Evolutionary conservation across 37 sponge, comb jelly and placozoan genomes (phyloP).

Genomic region (Theonella swinhoei): DNA sequence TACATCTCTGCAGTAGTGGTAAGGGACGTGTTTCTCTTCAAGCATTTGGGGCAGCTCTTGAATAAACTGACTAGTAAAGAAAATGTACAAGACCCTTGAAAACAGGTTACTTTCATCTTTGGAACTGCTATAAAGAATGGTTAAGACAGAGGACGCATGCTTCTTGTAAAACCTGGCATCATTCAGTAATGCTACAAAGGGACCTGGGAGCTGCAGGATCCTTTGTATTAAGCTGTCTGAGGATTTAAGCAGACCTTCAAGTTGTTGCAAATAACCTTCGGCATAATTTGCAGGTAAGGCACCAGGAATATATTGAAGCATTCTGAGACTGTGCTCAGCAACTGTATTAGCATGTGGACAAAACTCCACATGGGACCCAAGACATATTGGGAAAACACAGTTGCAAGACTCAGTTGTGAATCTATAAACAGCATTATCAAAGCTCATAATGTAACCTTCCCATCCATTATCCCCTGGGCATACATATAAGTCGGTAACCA

Average conservation of each 20-base stretch:
- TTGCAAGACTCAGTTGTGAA: neutral
- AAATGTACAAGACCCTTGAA: neutral
- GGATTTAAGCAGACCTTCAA: neutral
- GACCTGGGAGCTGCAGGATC: neutral
- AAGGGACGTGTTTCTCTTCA: neutral
- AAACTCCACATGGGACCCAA: conserved; percentile 5
- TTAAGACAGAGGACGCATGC: neutral
- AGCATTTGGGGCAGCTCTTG: neutral
- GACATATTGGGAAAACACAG: neutral
- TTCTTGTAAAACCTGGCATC: neutral
- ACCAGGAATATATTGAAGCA: conserved; percentile 1
- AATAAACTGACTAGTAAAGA: neutral
- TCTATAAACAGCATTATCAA: neutral
- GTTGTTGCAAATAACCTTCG: neutral
- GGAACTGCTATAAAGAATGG: neutral
- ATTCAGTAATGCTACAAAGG: neutral
- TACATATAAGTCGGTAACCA: conserved; percentile 12
- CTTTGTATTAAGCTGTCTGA: neutral
- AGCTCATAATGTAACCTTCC: conserved; percentile 4
- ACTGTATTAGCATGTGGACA: neutral
- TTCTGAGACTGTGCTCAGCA: neutral
- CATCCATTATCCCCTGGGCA: neutral
- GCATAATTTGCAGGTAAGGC: neutral
- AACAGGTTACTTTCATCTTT: neutral
- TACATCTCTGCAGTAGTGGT: neutral